These are phyloP conservation scores for Dendronephthya gigantea DNA, from an alignment of 64 coral and sea anemone genomes.

Conservation along the genomic window DNA sequence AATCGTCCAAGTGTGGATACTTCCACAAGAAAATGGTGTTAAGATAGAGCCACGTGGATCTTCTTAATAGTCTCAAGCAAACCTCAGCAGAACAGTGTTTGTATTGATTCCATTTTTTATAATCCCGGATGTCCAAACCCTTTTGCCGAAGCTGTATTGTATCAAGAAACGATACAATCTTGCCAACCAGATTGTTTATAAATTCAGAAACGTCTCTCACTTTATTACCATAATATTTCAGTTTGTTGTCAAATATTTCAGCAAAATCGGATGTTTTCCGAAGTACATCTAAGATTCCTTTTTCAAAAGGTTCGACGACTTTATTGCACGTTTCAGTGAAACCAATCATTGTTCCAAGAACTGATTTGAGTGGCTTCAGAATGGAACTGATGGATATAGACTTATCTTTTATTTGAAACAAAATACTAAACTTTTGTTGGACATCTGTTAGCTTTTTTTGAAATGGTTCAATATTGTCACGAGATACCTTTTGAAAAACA, in stretches of 20 bases:
- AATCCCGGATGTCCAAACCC: conserved; percentile 47
- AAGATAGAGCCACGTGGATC: conserved; percentile 66
- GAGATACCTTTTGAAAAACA: too few species aligned
- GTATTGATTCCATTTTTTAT: conserved; percentile 53
- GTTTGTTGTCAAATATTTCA: conserved; percentile 43
- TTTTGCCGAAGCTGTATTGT: conserved; percentile 73
- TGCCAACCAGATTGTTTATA: conserved; percentile 48
- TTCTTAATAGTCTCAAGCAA: conserved; percentile 52
- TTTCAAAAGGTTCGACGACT: conserved; percentile 36
- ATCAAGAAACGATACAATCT: conserved; percentile 65
- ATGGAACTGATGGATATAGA: too few species aligned
- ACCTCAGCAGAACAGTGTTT: conserved; percentile 75
- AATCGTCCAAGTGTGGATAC: conserved; percentile 89
- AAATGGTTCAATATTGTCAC: too few species aligned
- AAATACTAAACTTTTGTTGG: too few species aligned
- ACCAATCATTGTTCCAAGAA: conserved; percentile 39
- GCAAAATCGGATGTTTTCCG: conserved; percentile 44
- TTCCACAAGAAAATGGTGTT: conserved; percentile 80
- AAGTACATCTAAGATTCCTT: conserved; percentile 57
- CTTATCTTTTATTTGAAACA: too few species aligned
- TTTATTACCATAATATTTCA: conserved; percentile 48
- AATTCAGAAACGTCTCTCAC: conserved; percentile 13
- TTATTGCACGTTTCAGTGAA: conserved; percentile 39
- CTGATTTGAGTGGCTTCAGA: too few species aligned
- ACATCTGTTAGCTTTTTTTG: too few species aligned